A percentile compares a stretch with the other conserved stretches of the same genome.
These are phyloP conservation scores for Hanleya hanleyi DNA, from an alignment of 2,888 invertebrate species.

Conservation along the genomic window DNA sequence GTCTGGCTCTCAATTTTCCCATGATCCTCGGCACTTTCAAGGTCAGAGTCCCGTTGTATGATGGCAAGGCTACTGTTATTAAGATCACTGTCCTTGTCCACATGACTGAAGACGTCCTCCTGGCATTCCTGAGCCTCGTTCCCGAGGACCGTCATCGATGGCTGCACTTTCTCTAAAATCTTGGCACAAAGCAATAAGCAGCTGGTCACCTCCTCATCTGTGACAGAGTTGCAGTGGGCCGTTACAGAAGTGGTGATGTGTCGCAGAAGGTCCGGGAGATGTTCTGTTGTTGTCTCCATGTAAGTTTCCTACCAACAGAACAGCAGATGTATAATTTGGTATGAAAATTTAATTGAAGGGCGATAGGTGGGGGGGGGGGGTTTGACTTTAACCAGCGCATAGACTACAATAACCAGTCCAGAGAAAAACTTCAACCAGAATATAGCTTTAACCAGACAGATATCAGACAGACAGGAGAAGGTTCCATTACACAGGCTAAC, in stretches of 20 bases:
- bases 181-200: constrained; percentile 82
- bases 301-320: constrained; percentile 79
- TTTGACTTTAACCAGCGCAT: too few species aligned
- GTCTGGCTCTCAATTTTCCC: neutral
- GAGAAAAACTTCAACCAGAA: too few species aligned
- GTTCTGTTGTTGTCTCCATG: constrained; percentile 84
- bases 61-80: neutral
- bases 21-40: neutral
- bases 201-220: constrained; percentile 79
- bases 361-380: neutral
- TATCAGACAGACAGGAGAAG: too few species aligned
- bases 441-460: too few species aligned
- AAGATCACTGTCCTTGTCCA: neutral
- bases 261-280: constrained; percentile 85
- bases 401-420: too few species aligned
- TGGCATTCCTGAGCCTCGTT: constrained; percentile 17
- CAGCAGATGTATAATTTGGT: too few species aligned
- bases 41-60: neutral
- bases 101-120: neutral
- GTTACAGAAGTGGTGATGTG: constrained; percentile 80
- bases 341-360: constrained; percentile 73
- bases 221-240: constrained; percentile 76
- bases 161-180: constrained; percentile 84
- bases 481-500: too few species aligned
- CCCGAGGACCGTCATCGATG: constrained; percentile 70